phyloP scores from a whole-genome alignment of 1,140 invertebrate species.

The Diuraphis noxia region DNA sequence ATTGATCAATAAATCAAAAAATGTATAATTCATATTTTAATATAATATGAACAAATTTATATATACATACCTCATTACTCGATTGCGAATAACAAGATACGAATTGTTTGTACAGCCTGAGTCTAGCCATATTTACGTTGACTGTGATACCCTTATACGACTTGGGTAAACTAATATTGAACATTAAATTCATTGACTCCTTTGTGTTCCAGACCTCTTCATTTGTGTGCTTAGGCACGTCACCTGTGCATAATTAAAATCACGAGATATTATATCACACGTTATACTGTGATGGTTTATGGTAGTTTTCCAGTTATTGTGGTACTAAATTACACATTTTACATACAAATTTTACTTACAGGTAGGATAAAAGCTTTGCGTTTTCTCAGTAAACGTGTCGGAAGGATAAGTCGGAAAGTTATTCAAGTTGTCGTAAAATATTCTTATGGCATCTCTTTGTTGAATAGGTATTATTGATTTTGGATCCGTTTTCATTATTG shows the following conservation, averaged over 20 bases:
- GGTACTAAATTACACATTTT: neutral
- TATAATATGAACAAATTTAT: neutral
- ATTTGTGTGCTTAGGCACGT: conserved; percentile 64
- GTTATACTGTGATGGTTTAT: neutral
- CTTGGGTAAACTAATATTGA: conserved; percentile 63
- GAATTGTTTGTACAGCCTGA: conserved; percentile 26
- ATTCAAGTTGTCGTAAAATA: conserved; percentile 54
- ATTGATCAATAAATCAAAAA: neutral
- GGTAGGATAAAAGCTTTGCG: conserved; percentile 57
- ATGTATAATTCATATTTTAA: neutral
- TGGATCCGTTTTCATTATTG: neutral
- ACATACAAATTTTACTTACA: conserved; percentile 55
- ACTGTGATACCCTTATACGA: conserved; percentile 59
- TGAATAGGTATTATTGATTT: neutral
- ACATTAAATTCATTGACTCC: conserved; percentile 65
- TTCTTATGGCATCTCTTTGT: conserved; percentile 53
- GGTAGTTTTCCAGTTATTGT: too few species aligned
- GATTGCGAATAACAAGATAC: neutral
- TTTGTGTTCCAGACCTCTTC: conserved; percentile 64
- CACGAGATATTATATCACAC: neutral
- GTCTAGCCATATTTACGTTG: conserved; percentile 61
- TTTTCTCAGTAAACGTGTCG: conserved; percentile 56
- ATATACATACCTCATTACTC: neutral
- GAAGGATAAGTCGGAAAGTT: conserved; percentile 49
- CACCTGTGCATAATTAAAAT: conserved; percentile 60